Percentiles rank a stretch among this genome's conserved stretches.
Conservation (phyloP, 2,888 invertebrate genomes). For the Melanargia galathea region DNA sequence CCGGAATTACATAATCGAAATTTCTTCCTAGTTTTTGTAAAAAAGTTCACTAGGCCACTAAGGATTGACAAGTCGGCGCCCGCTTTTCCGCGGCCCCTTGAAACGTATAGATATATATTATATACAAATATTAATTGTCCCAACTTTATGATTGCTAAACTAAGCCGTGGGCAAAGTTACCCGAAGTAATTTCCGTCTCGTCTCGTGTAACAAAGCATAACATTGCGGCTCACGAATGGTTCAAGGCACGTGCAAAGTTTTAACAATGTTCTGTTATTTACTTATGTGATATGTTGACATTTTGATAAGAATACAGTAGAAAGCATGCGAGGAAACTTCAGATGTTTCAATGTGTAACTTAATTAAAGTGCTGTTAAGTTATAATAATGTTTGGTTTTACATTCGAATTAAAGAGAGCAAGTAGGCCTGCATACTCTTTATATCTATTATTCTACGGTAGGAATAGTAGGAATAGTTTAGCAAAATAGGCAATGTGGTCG, state of each 20-base stretch:
- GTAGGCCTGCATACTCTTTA: no score
- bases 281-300: slow-evolving; percentile 22
- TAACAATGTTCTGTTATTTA: slow-evolving; percentile 29
- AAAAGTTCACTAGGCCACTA: no score
- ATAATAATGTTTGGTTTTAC: background rate
- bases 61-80: background rate
- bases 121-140: slow-evolving; percentile 1
- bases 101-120: no score
- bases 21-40: no score
- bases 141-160: slow-evolving; percentile 16
- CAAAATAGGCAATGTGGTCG: no score
- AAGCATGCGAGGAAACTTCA: slow-evolving; percentile 2
- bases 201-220: slow-evolving; percentile 52
- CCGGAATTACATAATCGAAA: no score
- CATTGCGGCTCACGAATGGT: slow-evolving; percentile 41
- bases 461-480: no score
- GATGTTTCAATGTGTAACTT: background rate
- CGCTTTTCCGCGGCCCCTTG: background rate
- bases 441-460: no score
- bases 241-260: slow-evolving; percentile 32
- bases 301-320: slow-evolving; percentile 5
- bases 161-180: slow-evolving; percentile 49
- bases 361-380: background rate
- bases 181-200: slow-evolving; percentile 60
- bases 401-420: background rate